A percentile compares a stretch with the other conserved stretches of the same genome.
phyloP scores from a whole-genome alignment of 1,140 invertebrate genomes.

The Chironomus tepperi region DNA sequence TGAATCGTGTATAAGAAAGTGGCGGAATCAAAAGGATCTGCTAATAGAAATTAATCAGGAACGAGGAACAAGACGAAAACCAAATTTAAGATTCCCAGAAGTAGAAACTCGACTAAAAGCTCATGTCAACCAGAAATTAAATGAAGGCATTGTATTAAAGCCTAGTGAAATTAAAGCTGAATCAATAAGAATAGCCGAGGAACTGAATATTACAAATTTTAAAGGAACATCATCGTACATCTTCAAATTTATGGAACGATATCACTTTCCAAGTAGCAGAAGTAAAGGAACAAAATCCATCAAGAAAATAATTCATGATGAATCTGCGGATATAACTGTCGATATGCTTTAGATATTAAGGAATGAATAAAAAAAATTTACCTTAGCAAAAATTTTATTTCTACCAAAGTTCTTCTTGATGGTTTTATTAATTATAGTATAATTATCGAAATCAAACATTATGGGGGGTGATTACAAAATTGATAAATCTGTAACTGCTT shows the following conservation, averaged over 20 bases:
- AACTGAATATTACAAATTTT: conserved; percentile 11
- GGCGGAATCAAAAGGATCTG: neutral
- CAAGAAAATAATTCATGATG: neutral
- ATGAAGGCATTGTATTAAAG: neutral
- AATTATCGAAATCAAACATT: too few relatives aligned
- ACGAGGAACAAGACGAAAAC: neutral
- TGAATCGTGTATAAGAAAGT: conserved; percentile 3
- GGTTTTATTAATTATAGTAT: neutral
- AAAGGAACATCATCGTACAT: neutral
- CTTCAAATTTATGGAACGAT: conserved; percentile 18
- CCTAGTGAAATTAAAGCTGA: neutral
- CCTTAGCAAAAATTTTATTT: neutral
- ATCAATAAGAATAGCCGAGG: neutral
- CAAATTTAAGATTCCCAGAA: neutral
- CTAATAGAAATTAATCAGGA: neutral
- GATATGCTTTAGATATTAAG: neutral
- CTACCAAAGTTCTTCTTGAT: neutral
- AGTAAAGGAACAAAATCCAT: neutral
- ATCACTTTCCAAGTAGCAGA: neutral
- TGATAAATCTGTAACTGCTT: too few relatives aligned
- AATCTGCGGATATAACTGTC: neutral
- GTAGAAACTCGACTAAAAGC: neutral
- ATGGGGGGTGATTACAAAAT: neutral
- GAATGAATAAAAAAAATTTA: neutral
- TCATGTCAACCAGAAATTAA: neutral